Evolutionary conservation across 2,797 vertebrate species (phyloP), one percentile per base, ranked within the genome.

Genomic region (Momotus momota): DNA sequence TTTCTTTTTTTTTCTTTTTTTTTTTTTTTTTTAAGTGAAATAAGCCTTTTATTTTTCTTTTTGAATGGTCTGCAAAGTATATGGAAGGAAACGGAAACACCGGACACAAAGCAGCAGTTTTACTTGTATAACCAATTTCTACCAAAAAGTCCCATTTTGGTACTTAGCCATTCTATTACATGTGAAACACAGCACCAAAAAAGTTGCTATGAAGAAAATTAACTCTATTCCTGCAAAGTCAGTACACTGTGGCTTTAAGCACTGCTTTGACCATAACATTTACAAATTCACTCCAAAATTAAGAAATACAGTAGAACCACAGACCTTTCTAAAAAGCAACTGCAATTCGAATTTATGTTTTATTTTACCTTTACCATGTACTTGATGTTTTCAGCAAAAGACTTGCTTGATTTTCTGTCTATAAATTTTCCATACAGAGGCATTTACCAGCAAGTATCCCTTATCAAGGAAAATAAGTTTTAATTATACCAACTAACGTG

Each of bases 1-100:
- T 0, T 0, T 29, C 8, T 29, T 40, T 22, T 45, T 25, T 21
- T 16, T 0, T 0, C 25, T 10, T 29, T 33, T n/a, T 40, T 27
- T 26, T n/a, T 7, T 40, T 38, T 31, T 38, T 23, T 26, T 15
- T 0, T 0, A 57, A 60, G 38, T n/a, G n/a, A 67, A 78, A 48
- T 6, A 61, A 88, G n/a, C 22, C 14, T 77, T 62, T 14, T 2
- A 8, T 67, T 72, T 67, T 81, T 22, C 41, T 64, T 25, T 15
- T 43, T 70, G 49, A 74, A 81, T 9, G 5, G 43, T 65, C 77
- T 52, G 33, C 23, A 41, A 74, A 65, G 31, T 5, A 29, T 26
- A 62, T 13, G 57, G 43, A 71, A 62, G 19, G 25, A 77, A 87
- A 58, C 9, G 7, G 49, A 62, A 90, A 77, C 16, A 27, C 0